These are phyloP conservation scores for Taenaris catops DNA, from an alignment of 2,888 invertebrate species.

Conservation along the genomic window DNA sequence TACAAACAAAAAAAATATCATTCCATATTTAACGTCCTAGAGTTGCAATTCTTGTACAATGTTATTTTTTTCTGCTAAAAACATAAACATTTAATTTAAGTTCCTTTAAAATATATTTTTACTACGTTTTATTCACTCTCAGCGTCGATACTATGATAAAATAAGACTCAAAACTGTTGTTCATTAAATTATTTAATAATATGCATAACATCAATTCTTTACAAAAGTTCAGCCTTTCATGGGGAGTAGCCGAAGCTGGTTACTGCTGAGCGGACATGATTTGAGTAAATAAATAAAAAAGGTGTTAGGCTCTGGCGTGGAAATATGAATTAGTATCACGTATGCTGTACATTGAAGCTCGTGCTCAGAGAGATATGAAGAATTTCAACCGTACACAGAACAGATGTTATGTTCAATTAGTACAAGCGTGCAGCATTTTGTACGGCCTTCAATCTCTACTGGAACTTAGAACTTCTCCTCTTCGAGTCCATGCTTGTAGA, in stretches of 20 bases:
- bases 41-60: too few relatives aligned
- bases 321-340: conserved; percentile 54
- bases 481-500: conserved; percentile 96
- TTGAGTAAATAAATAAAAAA: conserved; percentile 72
- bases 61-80: too few relatives aligned
- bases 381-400: conserved; percentile 1
- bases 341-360: conserved; percentile 29
- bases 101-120: too few relatives aligned
- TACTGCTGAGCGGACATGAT: conserved; percentile 60
- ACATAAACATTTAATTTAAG: too few relatives aligned
- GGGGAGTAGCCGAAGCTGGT: conserved; percentile 52
- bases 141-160: too few relatives aligned
- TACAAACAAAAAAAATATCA: too few relatives aligned
- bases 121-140: too few relatives aligned
- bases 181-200: conserved; percentile 57
- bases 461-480: conserved; percentile 94
- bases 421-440: not conserved
- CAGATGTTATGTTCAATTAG: not conserved
- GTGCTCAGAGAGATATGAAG: conserved; percentile 3
- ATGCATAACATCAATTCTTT: conserved; percentile 66
- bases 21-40: too few relatives aligned
- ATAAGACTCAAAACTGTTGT: conserved; percentile 35
- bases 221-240: conserved; percentile 76
- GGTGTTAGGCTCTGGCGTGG: conserved; percentile 49
- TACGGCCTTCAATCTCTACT: too few relatives aligned